Conservation (phyloP, 1,140 invertebrate species). For the Metaphire vulgaris region DNA sequence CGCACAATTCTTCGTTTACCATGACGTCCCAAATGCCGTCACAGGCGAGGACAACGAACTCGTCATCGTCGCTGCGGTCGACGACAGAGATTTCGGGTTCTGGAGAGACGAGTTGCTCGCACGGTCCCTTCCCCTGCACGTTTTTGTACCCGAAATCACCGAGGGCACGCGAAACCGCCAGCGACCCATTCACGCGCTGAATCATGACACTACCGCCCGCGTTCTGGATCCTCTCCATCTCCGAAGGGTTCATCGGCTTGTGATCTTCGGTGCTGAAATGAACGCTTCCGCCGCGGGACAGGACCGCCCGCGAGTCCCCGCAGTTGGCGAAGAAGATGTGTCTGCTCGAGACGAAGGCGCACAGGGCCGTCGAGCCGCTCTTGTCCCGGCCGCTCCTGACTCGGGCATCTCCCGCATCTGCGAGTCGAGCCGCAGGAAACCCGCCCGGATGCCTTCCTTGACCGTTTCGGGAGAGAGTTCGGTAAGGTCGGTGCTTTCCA, state of each 20-base stretch:
- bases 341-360: slow-evolving; percentile 80
- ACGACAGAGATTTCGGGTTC: slow-evolving; percentile 81
- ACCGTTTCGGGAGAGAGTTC: slow-evolving; percentile 60
- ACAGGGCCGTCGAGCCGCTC: slow-evolving; percentile 93
- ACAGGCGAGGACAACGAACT: too few relatives aligned
- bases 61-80: slow-evolving; percentile 98
- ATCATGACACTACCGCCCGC: too few relatives aligned
- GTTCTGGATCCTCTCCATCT: slow-evolving; percentile 86
- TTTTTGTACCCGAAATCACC: slow-evolving; percentile 97
- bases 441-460: slow-evolving; percentile 75
- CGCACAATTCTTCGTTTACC: slow-evolving; percentile 87
- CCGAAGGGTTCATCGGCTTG: slow-evolving; percentile 81
- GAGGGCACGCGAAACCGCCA: slow-evolving; percentile 86
- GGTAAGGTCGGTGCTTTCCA: slow-evolving; percentile 27
- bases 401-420: slow-evolving; percentile 78
- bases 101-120: slow-evolving; percentile 76
- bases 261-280: slow-evolving; percentile 75
- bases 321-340: too few relatives aligned
- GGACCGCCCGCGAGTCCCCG: slow-evolving; percentile 88
- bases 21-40: too few relatives aligned
- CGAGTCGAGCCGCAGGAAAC: slow-evolving; percentile 76
- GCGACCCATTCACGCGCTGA: slow-evolving; percentile 65
- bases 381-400: slow-evolving; percentile 79
- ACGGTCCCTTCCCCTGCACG: slow-evolving; percentile 70
- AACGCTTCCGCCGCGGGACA: neutral